Evolutionary conservation across 2,797 vertebrate species (phyloP), one percentile per base, ranked within the genome.

Genomic region (Liparis tanakae): DNA sequence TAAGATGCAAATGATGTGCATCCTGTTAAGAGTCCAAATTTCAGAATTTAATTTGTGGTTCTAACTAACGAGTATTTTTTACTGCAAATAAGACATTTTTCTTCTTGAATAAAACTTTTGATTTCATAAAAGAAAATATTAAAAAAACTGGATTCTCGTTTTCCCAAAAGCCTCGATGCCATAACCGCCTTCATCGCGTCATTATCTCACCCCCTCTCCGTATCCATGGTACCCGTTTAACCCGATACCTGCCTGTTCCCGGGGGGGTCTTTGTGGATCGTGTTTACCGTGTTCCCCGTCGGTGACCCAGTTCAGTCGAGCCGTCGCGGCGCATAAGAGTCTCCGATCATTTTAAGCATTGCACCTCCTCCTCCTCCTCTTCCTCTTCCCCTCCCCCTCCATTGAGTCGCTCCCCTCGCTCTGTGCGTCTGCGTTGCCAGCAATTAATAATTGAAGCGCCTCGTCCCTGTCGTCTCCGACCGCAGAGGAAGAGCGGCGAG

Each of bases 241-340:
- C 78, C 82, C 15, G 22, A 34, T 66, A 70, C 67, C 78, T 81
- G 36, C 22, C 76, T 75, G 73, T 78, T 84, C 72, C 78, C 34
- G 22, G 2, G 43, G 65, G 71, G 67, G 62, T 51, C 13, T 76
- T 76, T 76, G 56, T 78, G 71, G 76, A 54, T 74, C 81, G 72
- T 84, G 78, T 79, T 84, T 67, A 80, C 81, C 20, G 55, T n/a
- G n/a, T n/a, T n/a, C 67, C 69, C 79, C 85, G 74, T 25, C 60
- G 17, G 58, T 92, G 93, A 92, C 93, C 94, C 87, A 94, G 89
- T 92, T 95, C 93, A 93, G 91, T 94, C 93, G 92, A 90, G 80
- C 87, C 90, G 82, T 93, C 83, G 53, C 1, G 39, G 74, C 59
- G 22, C 67, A 79, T 89, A 78, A 83, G 58, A 87, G 71, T 81